Percentiles rank a stretch among this genome's conserved stretches.
These are phyloP conservation scores for Meta bourneti DNA, from an alignment of 2,888 invertebrate species.

Conservation along the genomic window DNA sequence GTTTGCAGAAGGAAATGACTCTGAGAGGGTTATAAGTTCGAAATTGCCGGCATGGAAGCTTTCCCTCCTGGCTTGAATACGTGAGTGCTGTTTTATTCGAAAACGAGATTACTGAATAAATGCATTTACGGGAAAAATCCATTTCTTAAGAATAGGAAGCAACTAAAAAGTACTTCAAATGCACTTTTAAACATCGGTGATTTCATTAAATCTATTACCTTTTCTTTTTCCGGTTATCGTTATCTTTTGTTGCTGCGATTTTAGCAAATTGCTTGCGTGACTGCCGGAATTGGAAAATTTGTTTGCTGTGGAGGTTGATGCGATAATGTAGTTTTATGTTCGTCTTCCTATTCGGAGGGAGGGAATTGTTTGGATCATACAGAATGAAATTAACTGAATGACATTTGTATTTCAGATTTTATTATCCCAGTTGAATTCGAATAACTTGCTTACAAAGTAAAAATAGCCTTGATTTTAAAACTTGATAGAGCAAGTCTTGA, in stretches of 20 bases:
- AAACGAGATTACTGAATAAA: constrained; percentile 35
- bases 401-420: not conserved
- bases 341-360: not conserved
- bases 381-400: not conserved
- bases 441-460: too few relatives aligned
- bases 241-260: not conserved
- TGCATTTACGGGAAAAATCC: constrained; percentile 34
- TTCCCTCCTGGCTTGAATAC: not conserved
- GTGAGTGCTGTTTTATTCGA: constrained; percentile 13
- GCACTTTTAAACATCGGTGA: constrained; percentile 44
- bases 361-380: not conserved
- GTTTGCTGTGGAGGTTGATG: not conserved
- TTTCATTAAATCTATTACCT: constrained; percentile 23
- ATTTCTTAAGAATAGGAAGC: constrained; percentile 4
- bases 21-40: not conserved
- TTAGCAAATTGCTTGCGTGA: constrained; percentile 16
- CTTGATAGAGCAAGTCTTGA: too few relatives aligned
- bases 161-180: constrained; percentile 20
- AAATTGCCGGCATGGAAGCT: constrained; percentile 6
- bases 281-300: constrained; percentile 16
- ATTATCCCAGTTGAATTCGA: not conserved
- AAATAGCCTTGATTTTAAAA: too few relatives aligned
- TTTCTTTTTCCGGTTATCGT: constrained; percentile 1
- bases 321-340: not conserved
- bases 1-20: constrained; percentile 29